Conservation (phyloP, 2,113 vertebrate species). For the Ptychochromis oligacanthus region DNA sequence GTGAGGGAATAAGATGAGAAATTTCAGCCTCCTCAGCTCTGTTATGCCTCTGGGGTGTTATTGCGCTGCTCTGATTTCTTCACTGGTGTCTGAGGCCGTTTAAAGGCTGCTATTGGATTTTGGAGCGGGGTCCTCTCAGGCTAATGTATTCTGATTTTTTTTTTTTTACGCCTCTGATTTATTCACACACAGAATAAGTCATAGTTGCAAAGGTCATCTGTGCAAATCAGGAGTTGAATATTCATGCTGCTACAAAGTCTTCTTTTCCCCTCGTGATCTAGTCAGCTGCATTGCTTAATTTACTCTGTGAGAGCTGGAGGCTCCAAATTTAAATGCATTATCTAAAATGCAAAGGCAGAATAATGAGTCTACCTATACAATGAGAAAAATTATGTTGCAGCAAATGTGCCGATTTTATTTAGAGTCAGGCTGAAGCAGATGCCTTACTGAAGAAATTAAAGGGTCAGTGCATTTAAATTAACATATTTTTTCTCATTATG, state of each 20-base stretch:
- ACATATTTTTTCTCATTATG: neutral
- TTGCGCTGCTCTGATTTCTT: conserved; percentile 28
- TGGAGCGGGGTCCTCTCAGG: conserved; percentile 1
- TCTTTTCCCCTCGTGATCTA: conserved; percentile 8
- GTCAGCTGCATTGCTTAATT: conserved; percentile 30
- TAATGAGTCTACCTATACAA: conserved; percentile 30
- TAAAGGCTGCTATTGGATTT: conserved; percentile 37
- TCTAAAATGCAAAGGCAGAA: conserved; percentile 44
- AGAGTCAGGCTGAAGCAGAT: neutral
- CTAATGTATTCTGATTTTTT: conserved; percentile 40
- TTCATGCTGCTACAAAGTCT: conserved; percentile 22
- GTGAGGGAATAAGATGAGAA: conserved; percentile 38
- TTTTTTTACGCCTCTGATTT: conserved; percentile 18
- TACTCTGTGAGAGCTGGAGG: neutral
- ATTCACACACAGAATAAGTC: conserved; percentile 27
- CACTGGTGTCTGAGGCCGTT: conserved; percentile 34
- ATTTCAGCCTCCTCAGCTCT: conserved; percentile 35
- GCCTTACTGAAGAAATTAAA: neutral
- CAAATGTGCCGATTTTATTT: conserved; percentile 6
- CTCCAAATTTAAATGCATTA: conserved; percentile 41
- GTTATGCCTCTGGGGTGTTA: conserved; percentile 41
- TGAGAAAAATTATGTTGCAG: neutral
- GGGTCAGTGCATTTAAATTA: neutral
- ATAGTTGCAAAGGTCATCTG: conserved; percentile 41
- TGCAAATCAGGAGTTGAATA: conserved; percentile 41